Base-by-base conservation (phyloP, 2,113 vertebrate species). In the Amblyornis subalaris region DNA sequence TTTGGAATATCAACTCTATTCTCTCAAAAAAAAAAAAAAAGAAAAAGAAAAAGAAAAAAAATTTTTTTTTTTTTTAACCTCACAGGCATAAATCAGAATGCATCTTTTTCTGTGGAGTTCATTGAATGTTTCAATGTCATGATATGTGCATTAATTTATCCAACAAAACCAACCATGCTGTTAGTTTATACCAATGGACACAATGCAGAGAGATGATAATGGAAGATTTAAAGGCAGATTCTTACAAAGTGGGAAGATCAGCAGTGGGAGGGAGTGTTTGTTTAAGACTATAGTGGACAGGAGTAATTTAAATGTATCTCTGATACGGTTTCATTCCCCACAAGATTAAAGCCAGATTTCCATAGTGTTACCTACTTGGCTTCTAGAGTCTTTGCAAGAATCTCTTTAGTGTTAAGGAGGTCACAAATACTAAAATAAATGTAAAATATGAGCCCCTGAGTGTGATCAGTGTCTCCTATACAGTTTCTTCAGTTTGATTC, bases 181-280 rank as follows among this genome's bases (percentile, higher is more conserved):
- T 20, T 36, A 42, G 22, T 14, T 47, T 80, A 40, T 16, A 44
- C 10, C 3, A 10, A 62, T 25, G n/a, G 33, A 48, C 21, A 36
- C 12, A 42, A 25, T 10, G 4, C 6, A 54, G 47, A 85, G 8
- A 3, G 22, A 44, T 51, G 18, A 48, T 5, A 50, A 29, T 1
- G 1, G 65, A 93, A 78, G 6, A 0, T 71, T 74, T 74, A 78
- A 66, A 62, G 7, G 14, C 14, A 85, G 54, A 67, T 57, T 71
- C 6, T 88, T 29, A 28, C 14, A 33, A 26, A 71, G 10, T 62
- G 23, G 10, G 8, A 93, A 78, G 33, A 85, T n/a, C 25, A 35
- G 12, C 2, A 14, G 3, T 4, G 18, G 3, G 9, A 51, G 1
- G 0, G 1, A 51, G 8, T 2, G 7, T 16, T 78, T 44, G 4